Conservation (phyloP, 2,113 vertebrate species). For the Albula goreensis region DNA sequence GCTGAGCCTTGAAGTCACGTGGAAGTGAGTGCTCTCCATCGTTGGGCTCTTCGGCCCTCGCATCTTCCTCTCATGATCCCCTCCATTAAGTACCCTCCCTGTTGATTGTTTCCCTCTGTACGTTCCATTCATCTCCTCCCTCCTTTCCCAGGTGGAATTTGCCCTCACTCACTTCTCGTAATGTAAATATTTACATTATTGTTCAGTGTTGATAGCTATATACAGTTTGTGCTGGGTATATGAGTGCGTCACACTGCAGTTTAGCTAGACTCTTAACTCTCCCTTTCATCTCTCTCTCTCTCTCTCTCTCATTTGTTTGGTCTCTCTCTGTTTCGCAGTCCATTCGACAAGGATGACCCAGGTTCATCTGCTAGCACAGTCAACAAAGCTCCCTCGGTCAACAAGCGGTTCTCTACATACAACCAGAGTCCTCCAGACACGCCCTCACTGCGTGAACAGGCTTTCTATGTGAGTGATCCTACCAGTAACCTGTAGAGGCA, state of each 20-base stretch:
- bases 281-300: background rate
- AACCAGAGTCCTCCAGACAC: slow-evolving; percentile 93
- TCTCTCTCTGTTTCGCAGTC: slow-evolving; percentile 63
- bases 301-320: background rate
- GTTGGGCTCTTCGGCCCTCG: background rate
- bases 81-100: background rate
- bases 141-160: too few species aligned
- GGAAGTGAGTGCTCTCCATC: slow-evolving; percentile 81
- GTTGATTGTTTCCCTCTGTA: background rate
- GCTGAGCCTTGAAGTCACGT: slow-evolving; percentile 91
- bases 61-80: background rate
- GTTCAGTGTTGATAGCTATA: background rate
- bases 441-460: slow-evolving; percentile 89
- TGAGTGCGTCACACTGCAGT: background rate
- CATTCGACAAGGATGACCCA: slow-evolving; percentile 94
- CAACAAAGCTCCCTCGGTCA: slow-evolving; percentile 85
- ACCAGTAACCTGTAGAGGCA: background rate
- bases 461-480: slow-evolving; percentile 89
- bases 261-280: background rate
- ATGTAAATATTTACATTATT: background rate
- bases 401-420: slow-evolving; percentile 90
- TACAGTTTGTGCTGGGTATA: background rate
- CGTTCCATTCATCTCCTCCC: background rate
- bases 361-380: slow-evolving; percentile 78
- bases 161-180: too few species aligned